phyloP scores from a whole-genome alignment of 2,888 invertebrate species.

The Philonicus albiceps region DNA sequence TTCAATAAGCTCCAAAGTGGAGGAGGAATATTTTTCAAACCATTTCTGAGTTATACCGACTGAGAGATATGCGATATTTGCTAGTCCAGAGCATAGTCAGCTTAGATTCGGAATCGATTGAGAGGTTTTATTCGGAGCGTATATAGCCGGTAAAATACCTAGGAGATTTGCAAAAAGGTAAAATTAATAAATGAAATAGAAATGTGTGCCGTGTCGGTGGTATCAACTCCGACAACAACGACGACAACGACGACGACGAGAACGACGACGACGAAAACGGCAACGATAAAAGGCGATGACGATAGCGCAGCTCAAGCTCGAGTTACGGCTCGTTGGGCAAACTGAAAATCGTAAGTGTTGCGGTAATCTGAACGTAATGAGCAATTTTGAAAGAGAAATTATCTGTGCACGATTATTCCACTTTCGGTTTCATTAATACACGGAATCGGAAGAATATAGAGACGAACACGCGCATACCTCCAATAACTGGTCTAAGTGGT shows the following conservation, averaged over 20 bases:
- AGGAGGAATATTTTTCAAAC: neutral
- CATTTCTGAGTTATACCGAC: neutral
- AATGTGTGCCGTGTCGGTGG: neutral
- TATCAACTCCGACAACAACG: neutral
- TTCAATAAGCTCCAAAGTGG: neutral
- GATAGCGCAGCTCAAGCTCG: neutral
- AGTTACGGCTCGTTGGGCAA: slow-evolving; percentile 24
- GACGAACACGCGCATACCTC: neutral
- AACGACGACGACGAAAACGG: neutral
- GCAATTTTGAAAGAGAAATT: slow-evolving; percentile 41
- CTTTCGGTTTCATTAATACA: slow-evolving; percentile 52
- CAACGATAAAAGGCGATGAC: neutral
- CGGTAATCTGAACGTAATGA: slow-evolving; percentile 41
- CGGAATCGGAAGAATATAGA: slow-evolving; percentile 51
- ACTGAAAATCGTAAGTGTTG: slow-evolving; percentile 32
- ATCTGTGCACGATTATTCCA: slow-evolving; percentile 48
- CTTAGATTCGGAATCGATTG: neutral
- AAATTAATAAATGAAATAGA: neutral
- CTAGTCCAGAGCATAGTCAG: neutral
- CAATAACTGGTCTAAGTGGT: slow-evolving; percentile 3
- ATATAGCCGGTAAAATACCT: neutral
- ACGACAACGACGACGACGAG: neutral
- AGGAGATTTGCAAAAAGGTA: neutral
- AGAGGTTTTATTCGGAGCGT: neutral
- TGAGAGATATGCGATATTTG: neutral